Evolutionary conservation across 1,140 invertebrate species (phyloP).

Genomic region (Argopecten irradians): DNA sequence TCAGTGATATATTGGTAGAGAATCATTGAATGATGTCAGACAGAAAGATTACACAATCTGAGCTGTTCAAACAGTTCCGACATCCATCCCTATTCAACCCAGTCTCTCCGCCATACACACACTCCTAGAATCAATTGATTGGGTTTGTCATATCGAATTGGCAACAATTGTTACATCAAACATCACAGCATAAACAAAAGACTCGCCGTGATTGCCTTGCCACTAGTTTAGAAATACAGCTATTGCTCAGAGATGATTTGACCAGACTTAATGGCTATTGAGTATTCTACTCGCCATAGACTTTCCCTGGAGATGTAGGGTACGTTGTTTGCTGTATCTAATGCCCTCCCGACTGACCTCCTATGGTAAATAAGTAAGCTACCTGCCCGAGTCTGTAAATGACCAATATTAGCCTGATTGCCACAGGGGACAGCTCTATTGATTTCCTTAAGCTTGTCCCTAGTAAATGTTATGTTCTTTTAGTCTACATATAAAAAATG

Average conservation of each 20-base stretch:
- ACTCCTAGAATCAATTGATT: neutral
- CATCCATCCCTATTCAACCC: neutral
- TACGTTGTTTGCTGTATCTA: neutral
- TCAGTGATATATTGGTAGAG: too few species aligned
- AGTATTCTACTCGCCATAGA: neutral
- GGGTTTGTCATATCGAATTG: neutral
- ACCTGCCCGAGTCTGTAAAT: neutral
- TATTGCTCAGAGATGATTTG: neutral
- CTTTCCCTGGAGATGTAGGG: neutral
- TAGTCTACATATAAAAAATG: too few species aligned
- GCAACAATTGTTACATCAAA: neutral
- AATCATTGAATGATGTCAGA: too few species aligned
- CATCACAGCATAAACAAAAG: neutral
- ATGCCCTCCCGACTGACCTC: neutral
- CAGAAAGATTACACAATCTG: too few species aligned
- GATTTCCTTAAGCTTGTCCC: neutral
- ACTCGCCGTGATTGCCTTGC: neutral
- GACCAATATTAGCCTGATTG: neutral
- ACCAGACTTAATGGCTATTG: neutral
- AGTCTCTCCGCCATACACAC: neutral
- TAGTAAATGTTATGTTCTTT: neutral
- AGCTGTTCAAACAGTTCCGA: neutral
- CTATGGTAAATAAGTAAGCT: neutral
- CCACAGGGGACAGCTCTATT: neutral
- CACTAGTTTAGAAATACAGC: neutral